These are phyloP conservation scores for Anagyrus pseudococci DNA, from an alignment of 2,888 invertebrate species.

Conservation along the genomic window DNA sequence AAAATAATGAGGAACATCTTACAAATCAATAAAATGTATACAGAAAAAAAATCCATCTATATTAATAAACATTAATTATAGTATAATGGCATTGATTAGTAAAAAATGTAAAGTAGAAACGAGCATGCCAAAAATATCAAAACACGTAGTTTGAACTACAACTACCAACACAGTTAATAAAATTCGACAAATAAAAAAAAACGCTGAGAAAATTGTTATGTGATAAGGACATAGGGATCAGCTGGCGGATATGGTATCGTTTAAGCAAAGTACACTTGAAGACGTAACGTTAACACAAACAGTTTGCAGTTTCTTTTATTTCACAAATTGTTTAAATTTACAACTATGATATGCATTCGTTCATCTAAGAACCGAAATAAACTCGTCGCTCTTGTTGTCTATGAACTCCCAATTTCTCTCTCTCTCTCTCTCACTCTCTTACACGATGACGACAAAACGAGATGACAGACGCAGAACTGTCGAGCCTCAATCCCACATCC, in stretches of 20 bases:
- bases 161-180: background rate
- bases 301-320: constrained; percentile 79
- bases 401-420: background rate
- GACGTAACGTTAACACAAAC: constrained; percentile 57
- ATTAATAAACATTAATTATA: no score
- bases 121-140: background rate
- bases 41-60: no score
- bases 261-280: constrained; percentile 13
- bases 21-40: no score
- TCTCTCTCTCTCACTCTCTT: constrained; percentile 36
- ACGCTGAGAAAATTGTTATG: background rate
- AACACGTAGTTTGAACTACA: no score
- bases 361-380: constrained; percentile 70
- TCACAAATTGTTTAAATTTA: constrained; percentile 83
- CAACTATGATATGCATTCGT: constrained; percentile 92
- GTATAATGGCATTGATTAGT: no score
- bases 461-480: constrained; percentile 37
- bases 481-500: background rate
- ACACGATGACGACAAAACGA: constrained; percentile 38
- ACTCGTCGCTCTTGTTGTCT: constrained; percentile 31
- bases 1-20: no score
- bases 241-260: background rate
- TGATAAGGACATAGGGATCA: background rate
- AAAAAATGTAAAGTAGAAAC: background rate
- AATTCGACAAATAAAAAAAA: background rate